Conservation (phyloP, 2,888 invertebrate species). For the Polymixis lichenea region DNA sequence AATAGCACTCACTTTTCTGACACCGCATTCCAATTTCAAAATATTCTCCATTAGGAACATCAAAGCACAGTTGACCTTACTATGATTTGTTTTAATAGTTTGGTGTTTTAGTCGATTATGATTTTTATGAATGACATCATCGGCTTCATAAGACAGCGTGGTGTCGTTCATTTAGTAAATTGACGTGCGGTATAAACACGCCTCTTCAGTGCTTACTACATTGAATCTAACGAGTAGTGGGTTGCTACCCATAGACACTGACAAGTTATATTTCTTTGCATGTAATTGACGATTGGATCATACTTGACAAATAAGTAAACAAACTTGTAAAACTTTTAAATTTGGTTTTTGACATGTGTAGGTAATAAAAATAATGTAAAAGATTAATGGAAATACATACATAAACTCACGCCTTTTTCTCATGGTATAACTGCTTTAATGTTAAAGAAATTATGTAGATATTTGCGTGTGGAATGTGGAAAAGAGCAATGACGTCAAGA, state of each 20-base stretch:
- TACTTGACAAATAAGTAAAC: constrained; percentile 8
- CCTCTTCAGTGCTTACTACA: constrained; percentile 59
- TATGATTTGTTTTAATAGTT: constrained; percentile 29
- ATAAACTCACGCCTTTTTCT: no score
- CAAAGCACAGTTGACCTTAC: constrained; percentile 41
- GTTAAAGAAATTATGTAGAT: not conserved
- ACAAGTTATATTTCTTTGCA: not conserved
- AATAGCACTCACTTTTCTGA: constrained; percentile 13
- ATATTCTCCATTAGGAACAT: constrained; percentile 39
- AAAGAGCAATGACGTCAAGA: not conserved
- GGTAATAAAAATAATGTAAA: not conserved
- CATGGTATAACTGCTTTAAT: not conserved
- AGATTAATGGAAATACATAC: not conserved
- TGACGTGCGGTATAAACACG: constrained; percentile 73
- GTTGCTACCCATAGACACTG: constrained; percentile 3
- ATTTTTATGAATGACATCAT: constrained; percentile 63
- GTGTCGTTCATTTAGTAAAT: constrained; percentile 70
- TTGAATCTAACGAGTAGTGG: constrained; percentile 46
- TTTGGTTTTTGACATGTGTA: not conserved
- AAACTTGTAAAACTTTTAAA: constrained; percentile 6
- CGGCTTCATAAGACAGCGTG: constrained; percentile 57
- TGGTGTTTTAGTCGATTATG: constrained; percentile 50
- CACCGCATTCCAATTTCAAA: constrained; percentile 42
- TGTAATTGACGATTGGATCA: constrained; percentile 23
- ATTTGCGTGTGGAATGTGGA: not conserved